phyloP scores from a whole-genome alignment of 35 echinoderm and acorn worm genomes.

The Holothuria glaberrima region DNA sequence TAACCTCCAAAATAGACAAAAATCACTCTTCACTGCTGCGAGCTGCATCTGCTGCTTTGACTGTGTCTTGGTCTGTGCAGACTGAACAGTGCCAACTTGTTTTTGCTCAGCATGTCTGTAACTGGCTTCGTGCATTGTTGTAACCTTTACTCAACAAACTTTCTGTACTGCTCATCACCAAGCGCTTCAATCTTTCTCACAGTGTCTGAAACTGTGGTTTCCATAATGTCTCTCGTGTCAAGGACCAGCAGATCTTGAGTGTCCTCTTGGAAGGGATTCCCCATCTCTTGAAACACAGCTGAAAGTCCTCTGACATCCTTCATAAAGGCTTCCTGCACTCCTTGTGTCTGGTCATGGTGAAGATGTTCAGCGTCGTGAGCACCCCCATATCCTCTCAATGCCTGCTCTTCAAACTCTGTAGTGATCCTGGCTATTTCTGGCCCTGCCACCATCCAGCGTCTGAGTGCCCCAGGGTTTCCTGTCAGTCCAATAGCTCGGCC shows the following conservation, averaged over 20 bases:
- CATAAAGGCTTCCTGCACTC: slow-evolving; percentile 40
- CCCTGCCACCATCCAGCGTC: slow-evolving; percentile 76
- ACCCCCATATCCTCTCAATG: slow-evolving; percentile 3
- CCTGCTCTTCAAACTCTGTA: too few relatives aligned
- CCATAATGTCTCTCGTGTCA: slow-evolving; percentile 51
- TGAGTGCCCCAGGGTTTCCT: background rate
- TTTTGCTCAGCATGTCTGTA: too few relatives aligned
- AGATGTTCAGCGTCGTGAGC: background rate
- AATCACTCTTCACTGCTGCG: slow-evolving; percentile 51
- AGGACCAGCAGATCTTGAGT: slow-evolving; percentile 52
- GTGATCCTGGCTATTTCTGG: slow-evolving; percentile 67
- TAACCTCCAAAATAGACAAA: background rate
- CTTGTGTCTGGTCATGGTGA: slow-evolving; percentile 53
- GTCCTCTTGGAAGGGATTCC: slow-evolving; percentile 58
- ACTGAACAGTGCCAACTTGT: background rate
- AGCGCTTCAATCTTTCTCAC: slow-evolving; percentile 36
- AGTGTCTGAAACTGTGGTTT: slow-evolving; percentile 7
- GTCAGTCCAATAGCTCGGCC: background rate
- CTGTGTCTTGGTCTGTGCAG: background rate
- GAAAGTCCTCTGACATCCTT: slow-evolving; percentile 37
- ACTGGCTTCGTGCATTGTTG: slow-evolving; percentile 4
- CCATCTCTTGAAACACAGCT: slow-evolving; percentile 1
- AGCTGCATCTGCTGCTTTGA: slow-evolving; percentile 49
- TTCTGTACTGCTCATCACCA: slow-evolving; percentile 48
- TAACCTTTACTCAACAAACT: slow-evolving; percentile 62